Percentiles rank a stretch among this genome's conserved stretches.
Evolutionary conservation across 2,888 invertebrate species (phyloP).

Genomic region (Apomyelois bistriatella): DNA sequence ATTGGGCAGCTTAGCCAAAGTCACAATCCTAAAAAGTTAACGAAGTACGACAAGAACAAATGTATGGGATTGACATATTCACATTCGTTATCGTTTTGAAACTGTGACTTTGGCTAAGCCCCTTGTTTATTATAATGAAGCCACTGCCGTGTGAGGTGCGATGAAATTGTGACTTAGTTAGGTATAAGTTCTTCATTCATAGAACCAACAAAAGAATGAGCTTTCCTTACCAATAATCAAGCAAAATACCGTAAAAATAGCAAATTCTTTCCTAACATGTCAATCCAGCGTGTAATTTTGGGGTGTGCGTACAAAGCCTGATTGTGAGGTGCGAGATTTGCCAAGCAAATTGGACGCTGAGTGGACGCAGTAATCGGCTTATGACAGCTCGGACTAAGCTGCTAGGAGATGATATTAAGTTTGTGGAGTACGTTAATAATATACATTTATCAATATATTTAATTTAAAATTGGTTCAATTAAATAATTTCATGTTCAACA

Average conservation of each 20-base stretch:
- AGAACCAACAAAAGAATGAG: background rate
- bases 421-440: background rate
- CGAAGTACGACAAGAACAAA: no score
- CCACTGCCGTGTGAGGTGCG: no score
- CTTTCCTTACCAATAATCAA: background rate
- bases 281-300: slow-evolving; percentile 35
- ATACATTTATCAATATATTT: background rate
- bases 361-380: slow-evolving; percentile 36
- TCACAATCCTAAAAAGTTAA: no score
- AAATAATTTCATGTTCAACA: no score
- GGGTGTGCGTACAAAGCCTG: slow-evolving; percentile 29
- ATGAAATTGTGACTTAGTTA: background rate
- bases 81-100: no score
- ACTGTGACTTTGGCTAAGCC: no score
- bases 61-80: no score
- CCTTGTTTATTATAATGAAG: no score
- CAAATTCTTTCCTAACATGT: slow-evolving; percentile 8
- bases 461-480: no score
- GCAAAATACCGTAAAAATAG: background rate
- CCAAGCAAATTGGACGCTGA: slow-evolving; percentile 38
- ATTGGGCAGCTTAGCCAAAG: no score
- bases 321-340: slow-evolving; percentile 37
- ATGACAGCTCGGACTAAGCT: slow-evolving; percentile 22
- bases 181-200: background rate
- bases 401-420: background rate